These are phyloP conservation scores for Dermatophagoides farinae DNA, from an alignment of 1,140 invertebrate species.

Conservation along the genomic window DNA sequence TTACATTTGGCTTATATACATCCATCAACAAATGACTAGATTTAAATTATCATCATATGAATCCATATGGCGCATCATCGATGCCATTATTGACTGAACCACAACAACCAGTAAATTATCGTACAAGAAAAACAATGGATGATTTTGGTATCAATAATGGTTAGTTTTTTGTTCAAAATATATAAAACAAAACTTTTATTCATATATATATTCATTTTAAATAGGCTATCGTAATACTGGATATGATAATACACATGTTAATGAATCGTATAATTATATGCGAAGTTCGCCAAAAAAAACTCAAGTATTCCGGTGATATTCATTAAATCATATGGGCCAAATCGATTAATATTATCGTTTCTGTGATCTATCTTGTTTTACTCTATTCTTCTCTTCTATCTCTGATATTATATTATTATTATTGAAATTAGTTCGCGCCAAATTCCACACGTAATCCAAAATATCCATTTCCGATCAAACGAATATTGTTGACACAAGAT, in stretches of 20 bases:
- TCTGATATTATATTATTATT: not conserved
- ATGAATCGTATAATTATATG: not conserved
- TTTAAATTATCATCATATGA: not conserved
- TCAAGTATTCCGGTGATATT: slow-evolving; percentile 9
- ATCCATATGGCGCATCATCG: slow-evolving; percentile 16
- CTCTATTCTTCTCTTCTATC: not conserved
- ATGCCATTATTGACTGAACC: slow-evolving; percentile 40
- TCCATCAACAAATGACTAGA: not conserved
- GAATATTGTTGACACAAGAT: slow-evolving; percentile 37
- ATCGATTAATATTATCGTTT: not conserved
- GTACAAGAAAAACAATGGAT: not conserved
- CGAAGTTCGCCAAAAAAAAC: slow-evolving; percentile 1
- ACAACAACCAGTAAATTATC: slow-evolving; percentile 17
- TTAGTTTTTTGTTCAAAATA: no score
- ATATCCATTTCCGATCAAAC: slow-evolving; percentile 30
- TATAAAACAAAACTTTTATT: not conserved
- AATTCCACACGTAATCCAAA: slow-evolving; percentile 16
- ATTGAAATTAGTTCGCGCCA: slow-evolving; percentile 6
- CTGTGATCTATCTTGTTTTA: not conserved
- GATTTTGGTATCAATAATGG: not conserved
- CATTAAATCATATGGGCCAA: not conserved
- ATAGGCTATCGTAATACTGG: not conserved
- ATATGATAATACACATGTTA: no score
- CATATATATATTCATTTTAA: not conserved
- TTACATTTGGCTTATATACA: not conserved